Evolutionary conservation across 2,888 invertebrate species (phyloP).

Genomic region (Tanytarsus gracilentus): DNA sequence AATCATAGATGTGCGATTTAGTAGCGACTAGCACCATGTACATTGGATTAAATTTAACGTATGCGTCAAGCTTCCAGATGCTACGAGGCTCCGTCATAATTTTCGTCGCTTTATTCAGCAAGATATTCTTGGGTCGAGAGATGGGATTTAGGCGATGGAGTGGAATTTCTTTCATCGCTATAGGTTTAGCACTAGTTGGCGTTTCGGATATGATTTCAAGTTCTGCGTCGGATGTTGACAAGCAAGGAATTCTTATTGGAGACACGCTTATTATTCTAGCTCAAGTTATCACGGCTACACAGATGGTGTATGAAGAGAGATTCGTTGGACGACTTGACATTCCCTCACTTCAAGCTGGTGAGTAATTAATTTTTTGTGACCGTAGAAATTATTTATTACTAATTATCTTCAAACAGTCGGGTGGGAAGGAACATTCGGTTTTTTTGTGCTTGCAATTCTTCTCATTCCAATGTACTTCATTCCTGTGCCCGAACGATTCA

Average conservation of each 20-base stretch:
- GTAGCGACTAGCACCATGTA: conserved; percentile 84
- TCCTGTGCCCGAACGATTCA: conserved; percentile 65
- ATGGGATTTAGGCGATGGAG: conserved; percentile 61
- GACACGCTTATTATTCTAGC: conserved; percentile 65
- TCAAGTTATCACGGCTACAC: conserved; percentile 73
- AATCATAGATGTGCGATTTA: conserved; percentile 65
- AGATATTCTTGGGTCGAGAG: conserved; percentile 61
- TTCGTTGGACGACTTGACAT: conserved; percentile 75
- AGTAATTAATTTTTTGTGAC: conserved; percentile 63
- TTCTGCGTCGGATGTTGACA: conserved; percentile 37
- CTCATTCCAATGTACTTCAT: conserved; percentile 76
- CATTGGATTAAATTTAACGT: conserved; percentile 82
- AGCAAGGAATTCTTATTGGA: conserved; percentile 56
- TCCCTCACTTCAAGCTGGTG: conserved; percentile 78
- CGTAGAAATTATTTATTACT: conserved; percentile 42
- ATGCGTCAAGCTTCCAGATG: conserved; percentile 94
- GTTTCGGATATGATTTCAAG: conserved; percentile 49
- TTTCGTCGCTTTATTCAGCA: conserved; percentile 81
- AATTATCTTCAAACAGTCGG: too few species aligned
- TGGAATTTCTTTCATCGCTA: conserved; percentile 63
- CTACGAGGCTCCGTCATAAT: conserved; percentile 82
- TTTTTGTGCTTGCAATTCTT: conserved; percentile 51
- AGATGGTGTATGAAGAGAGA: conserved; percentile 94
- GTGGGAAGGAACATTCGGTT: conserved; percentile 56
- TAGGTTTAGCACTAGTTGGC: conserved; percentile 65